Evolutionary conservation across 2,888 invertebrate genomes (phyloP).

Genomic region (Tetropium fuscum): DNA sequence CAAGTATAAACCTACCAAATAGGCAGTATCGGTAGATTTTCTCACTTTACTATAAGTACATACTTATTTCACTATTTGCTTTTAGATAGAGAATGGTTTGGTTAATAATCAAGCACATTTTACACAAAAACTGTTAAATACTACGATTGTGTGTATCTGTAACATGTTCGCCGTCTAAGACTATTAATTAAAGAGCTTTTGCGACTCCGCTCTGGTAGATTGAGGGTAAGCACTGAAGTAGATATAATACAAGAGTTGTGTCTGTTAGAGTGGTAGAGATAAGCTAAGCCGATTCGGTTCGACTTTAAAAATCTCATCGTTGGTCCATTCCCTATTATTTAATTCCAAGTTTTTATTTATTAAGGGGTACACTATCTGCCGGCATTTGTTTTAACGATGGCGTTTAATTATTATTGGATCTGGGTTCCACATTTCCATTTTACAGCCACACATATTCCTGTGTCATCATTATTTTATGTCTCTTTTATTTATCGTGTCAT

Average conservation of each 20-base stretch:
- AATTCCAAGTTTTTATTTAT: conserved; percentile 13
- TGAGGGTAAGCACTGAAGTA: conserved; percentile 47
- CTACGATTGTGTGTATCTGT: too few species aligned
- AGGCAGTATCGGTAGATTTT: too few species aligned
- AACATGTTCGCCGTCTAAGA: too few species aligned
- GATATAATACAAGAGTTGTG: conserved; percentile 48
- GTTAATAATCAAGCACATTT: too few species aligned
- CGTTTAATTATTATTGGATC: conserved; percentile 54
- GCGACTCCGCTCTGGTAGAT: conserved; percentile 47
- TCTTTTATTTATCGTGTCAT: conserved; percentile 56
- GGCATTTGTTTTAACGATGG: conserved; percentile 52
- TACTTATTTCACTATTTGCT: too few species aligned
- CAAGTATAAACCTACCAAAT: too few species aligned
- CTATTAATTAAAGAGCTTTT: conserved; percentile 31
- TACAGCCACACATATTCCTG: conserved; percentile 47
- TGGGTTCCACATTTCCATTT: conserved; percentile 50
- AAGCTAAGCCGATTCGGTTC: conserved; percentile 54
- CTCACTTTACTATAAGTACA: too few species aligned
- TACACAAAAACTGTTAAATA: too few species aligned
- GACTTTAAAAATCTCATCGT: conserved; percentile 17
- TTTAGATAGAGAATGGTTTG: too few species aligned
- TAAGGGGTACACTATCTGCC: conserved; percentile 15
- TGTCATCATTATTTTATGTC: conserved; percentile 51
- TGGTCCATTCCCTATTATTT: conserved; percentile 5
- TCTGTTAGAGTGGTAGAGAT: conserved; percentile 52